Conservation (phyloP, 2,797 vertebrate species). For the Peromyscus nudipes region DNA sequence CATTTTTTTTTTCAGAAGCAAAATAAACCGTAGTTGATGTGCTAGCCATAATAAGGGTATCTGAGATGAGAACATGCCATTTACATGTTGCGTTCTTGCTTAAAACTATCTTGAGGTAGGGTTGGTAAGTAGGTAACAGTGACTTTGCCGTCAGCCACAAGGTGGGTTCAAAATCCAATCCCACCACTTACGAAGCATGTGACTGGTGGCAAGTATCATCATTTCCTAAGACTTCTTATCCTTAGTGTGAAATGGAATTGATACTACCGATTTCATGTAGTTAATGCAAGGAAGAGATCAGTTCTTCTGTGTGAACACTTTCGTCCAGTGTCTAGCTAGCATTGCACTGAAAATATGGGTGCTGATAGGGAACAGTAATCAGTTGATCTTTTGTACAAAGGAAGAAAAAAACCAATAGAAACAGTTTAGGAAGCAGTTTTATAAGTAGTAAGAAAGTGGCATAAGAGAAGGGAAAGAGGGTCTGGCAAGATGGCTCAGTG, state of each 20-base stretch:
- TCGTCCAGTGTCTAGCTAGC: background rate
- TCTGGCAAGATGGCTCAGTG: background rate
- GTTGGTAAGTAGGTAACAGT: background rate
- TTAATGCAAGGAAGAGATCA: constrained; percentile 8
- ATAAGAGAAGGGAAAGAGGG: constrained; percentile 24
- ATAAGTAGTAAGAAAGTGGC: background rate
- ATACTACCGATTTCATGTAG: background rate
- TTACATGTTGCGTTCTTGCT: constrained; percentile 33
- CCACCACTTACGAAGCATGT: background rate
- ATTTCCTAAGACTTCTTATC: constrained; percentile 52
- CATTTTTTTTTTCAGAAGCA: constrained; percentile 28
- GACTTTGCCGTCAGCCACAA: constrained; percentile 14
- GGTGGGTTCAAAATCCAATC: constrained; percentile 43
- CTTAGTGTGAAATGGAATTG: constrained; percentile 4
- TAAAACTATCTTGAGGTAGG: background rate
- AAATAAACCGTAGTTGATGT: background rate
- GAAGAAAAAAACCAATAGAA: background rate
- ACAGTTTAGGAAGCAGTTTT: constrained; percentile 3
- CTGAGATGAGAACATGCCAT: background rate
- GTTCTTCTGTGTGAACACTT: background rate
- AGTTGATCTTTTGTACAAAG: background rate
- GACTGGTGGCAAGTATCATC: background rate
- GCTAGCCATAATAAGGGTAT: background rate
- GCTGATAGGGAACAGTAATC: background rate
- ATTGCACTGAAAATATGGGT: background rate